Conservation (phyloP, 2,888 invertebrate genomes). For the Limnephilus auricula region DNA sequence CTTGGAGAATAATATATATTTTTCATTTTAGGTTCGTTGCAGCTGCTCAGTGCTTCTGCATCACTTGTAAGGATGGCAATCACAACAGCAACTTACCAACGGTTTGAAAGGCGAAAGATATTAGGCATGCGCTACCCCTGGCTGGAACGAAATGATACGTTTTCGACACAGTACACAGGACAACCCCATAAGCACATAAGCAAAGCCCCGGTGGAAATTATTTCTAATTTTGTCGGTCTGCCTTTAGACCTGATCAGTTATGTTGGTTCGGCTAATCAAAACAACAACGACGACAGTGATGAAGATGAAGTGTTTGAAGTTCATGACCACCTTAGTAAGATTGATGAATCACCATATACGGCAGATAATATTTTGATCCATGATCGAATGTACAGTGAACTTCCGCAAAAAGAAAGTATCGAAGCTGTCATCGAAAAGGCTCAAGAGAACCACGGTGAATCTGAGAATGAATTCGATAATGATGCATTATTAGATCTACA, state of each 20-base stretch:
- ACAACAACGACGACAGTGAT: not conserved
- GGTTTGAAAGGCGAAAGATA: slow-evolving; percentile 87
- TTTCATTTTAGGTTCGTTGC: slow-evolving; percentile 79
- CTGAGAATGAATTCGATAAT: slow-evolving; percentile 52
- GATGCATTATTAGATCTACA: slow-evolving; percentile 50
- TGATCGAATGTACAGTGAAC: slow-evolving; percentile 7
- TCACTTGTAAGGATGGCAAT: slow-evolving; percentile 84
- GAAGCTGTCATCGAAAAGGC: not conserved
- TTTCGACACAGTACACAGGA: slow-evolving; percentile 7
- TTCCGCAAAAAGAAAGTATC: not conserved
- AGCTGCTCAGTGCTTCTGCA: slow-evolving; percentile 82
- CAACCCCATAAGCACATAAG: not conserved
- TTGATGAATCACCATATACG: not conserved
- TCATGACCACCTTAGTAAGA: not conserved
- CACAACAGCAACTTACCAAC: slow-evolving; percentile 84
- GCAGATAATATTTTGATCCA: not conserved
- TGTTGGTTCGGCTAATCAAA: not conserved
- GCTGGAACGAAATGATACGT: slow-evolving; percentile 70
- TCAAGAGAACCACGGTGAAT: not conserved
- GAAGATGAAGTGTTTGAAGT: slow-evolving; percentile 33
- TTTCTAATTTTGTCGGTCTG: slow-evolving; percentile 50
- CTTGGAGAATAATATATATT: not conserved
- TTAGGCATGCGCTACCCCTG: slow-evolving; percentile 86
- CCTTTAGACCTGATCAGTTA: slow-evolving; percentile 14
- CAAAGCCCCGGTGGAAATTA: slow-evolving; percentile 27